A percentile compares a stretch with the other conserved stretches of the same genome.
Conservation (phyloP, 2,113 vertebrate genomes). For the Hippocampus guttulatus region DNA sequence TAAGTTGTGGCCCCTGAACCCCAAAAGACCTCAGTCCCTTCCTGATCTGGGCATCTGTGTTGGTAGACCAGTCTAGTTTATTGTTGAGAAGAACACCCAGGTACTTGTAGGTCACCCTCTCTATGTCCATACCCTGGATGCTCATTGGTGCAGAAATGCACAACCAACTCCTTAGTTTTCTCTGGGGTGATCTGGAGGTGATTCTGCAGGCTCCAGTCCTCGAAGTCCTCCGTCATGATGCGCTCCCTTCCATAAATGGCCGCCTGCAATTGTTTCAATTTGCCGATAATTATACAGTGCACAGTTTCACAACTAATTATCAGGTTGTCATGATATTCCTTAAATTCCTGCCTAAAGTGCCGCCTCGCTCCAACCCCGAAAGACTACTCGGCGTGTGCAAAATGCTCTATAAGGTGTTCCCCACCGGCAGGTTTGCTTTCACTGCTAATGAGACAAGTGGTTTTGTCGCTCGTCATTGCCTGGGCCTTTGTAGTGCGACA, state of each 20-base stretch:
- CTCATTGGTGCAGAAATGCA: too few species aligned
- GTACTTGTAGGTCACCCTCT: too few species aligned
- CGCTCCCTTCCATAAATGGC: neutral
- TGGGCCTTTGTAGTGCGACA: slow-evolving; percentile 20
- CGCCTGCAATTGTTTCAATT: slow-evolving; percentile 1
- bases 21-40: too few species aligned
- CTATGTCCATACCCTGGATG: too few species aligned
- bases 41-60: too few species aligned
- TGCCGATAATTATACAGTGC: slow-evolving; percentile 11
- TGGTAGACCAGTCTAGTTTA: too few species aligned
- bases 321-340: slow-evolving; percentile 41
- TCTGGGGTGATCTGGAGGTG: too few species aligned
- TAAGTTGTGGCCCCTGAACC: too few species aligned
- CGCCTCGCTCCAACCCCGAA: slow-evolving; percentile 24
- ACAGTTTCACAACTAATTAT: slow-evolving; percentile 37
- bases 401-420: slow-evolving; percentile 34
- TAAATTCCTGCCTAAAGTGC: slow-evolving; percentile 4
- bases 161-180: too few species aligned
- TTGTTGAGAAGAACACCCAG: too few species aligned
- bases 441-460: slow-evolving; percentile 51
- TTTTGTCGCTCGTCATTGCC: slow-evolving; percentile 31
- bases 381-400: slow-evolving; percentile 56
- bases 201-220: too few species aligned
- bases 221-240: neutral
- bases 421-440: slow-evolving; percentile 52